These are phyloP conservation scores for Subanguina moxae DNA, from an alignment of 1,140 invertebrate species.

Conservation along the genomic window DNA sequence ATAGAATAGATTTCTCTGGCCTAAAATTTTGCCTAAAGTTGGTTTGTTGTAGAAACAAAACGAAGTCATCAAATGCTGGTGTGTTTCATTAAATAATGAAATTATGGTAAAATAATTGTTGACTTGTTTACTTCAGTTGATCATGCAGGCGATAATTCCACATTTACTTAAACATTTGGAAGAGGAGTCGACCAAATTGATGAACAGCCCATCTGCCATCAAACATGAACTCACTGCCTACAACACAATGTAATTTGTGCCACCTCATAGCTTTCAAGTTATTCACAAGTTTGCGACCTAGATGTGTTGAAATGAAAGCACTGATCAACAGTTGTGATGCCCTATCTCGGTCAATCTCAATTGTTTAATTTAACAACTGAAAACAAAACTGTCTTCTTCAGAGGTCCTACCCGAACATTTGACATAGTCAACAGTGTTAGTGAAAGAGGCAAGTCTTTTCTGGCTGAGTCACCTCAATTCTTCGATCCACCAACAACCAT, in stretches of 20 bases:
- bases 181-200: constrained; percentile 76
- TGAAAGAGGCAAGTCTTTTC: constrained; percentile 59
- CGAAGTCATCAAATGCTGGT: constrained; percentile 92
- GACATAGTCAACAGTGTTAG: constrained; percentile 59
- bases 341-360: constrained; percentile 13
- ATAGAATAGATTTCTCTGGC: too few species aligned
- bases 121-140: constrained; percentile 68
- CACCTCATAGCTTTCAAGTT: too few species aligned
- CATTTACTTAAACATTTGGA: constrained; percentile 90
- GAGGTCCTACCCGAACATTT: constrained; percentile 61
- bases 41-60: constrained; percentile 69
- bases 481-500: constrained; percentile 55
- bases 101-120: background rate
- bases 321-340: constrained; percentile 88
- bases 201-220: constrained; percentile 62
- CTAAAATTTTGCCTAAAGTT: constrained; percentile 77
- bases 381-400: constrained; percentile 39
- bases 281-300: too few species aligned
- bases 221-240: constrained; percentile 85
- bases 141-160: constrained; percentile 89
- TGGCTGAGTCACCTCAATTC: constrained; percentile 59
- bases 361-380: constrained; percentile 8
- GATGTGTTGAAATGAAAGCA: constrained; percentile 74
- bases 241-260: constrained; percentile 65
- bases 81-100: constrained; percentile 34